phyloP scores from a whole-genome alignment of 2,888 invertebrate species.

The Acutogordius australiensis region DNA sequence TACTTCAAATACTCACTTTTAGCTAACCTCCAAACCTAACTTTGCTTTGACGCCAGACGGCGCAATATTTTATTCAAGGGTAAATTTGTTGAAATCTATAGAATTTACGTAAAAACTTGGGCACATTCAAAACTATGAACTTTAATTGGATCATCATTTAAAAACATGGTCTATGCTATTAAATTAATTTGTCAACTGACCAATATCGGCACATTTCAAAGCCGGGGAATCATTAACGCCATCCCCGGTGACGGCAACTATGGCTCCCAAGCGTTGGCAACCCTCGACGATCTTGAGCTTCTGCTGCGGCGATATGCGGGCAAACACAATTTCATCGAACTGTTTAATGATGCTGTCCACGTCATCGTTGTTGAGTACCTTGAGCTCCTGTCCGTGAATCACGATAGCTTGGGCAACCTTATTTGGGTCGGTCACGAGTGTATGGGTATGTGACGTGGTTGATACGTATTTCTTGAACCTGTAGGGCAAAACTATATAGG shows the following conservation, averaged over 20 bases:
- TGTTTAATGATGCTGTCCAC: slow-evolving; percentile 21
- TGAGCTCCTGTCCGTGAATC: slow-evolving; percentile 19
- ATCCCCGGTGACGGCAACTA: slow-evolving; percentile 33
- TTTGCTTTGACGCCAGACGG: too few species aligned
- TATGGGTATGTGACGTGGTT: background rate
- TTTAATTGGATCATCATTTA: too few species aligned
- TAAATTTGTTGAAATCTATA: too few species aligned
- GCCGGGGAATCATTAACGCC: slow-evolving; percentile 34
- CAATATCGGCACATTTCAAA: slow-evolving; percentile 32
- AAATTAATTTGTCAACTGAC: slow-evolving; percentile 16
- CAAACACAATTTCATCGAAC: slow-evolving; percentile 25
- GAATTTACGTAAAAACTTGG: too few species aligned
- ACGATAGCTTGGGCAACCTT: background rate
- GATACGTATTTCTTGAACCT: background rate
- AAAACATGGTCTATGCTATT: too few species aligned
- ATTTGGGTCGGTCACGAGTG: background rate
- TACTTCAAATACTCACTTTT: too few species aligned
- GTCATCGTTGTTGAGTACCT: slow-evolving; percentile 20
- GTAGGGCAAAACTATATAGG: too few species aligned
- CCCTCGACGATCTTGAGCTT: slow-evolving; percentile 32
- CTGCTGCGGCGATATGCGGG: slow-evolving; percentile 26
- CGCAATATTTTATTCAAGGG: too few species aligned
- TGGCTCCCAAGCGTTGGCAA: slow-evolving; percentile 31
- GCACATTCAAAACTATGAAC: too few species aligned
- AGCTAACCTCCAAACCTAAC: too few species aligned